phyloP scores from a whole-genome alignment of 2,888 invertebrate species.

The Scaptomyza tumidula region DNA sequence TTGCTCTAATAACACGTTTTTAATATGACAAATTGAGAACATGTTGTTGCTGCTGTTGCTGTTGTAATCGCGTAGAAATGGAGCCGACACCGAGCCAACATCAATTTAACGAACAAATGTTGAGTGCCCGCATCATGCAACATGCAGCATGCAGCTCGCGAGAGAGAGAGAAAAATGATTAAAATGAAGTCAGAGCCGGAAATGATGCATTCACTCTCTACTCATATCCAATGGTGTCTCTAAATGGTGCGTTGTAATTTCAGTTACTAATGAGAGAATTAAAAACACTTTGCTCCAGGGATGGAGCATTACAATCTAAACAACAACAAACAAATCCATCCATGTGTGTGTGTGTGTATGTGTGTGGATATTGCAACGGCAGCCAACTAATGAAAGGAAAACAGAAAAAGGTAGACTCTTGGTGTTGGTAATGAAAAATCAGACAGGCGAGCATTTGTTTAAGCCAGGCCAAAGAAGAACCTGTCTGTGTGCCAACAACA shows the following conservation, averaged over 20 bases:
- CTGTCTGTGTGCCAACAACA: constrained; percentile 50
- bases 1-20: constrained; percentile 41
- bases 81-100: constrained; percentile 35
- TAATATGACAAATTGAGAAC: constrained; percentile 65
- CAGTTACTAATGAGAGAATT: constrained; percentile 80
- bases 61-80: constrained; percentile 5
- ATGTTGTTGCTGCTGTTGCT: constrained; percentile 8
- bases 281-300: constrained; percentile 72
- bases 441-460: constrained; percentile 67
- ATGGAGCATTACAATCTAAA: constrained; percentile 43
- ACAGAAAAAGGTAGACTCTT: constrained; percentile 43
- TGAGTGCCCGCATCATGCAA: constrained; percentile 43
- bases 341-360: constrained; percentile 3
- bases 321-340: constrained; percentile 5
- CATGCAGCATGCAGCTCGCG: constrained; percentile 3
- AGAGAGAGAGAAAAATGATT: constrained; percentile 12
- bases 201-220: constrained; percentile 22
- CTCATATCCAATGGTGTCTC: constrained; percentile 16
- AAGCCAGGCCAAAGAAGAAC: constrained; percentile 60
- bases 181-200: constrained; percentile 24
- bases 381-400: constrained; percentile 73
- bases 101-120: constrained; percentile 45
- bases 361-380: constrained; percentile 21
- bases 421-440: constrained; percentile 70
- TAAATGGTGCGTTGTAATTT: constrained; percentile 66